A percentile compares a stretch with the other conserved stretches of the same genome.
phyloP scores from a whole-genome alignment of 2,113 vertebrate genomes.

The Beaufortia kweichowensis region DNA sequence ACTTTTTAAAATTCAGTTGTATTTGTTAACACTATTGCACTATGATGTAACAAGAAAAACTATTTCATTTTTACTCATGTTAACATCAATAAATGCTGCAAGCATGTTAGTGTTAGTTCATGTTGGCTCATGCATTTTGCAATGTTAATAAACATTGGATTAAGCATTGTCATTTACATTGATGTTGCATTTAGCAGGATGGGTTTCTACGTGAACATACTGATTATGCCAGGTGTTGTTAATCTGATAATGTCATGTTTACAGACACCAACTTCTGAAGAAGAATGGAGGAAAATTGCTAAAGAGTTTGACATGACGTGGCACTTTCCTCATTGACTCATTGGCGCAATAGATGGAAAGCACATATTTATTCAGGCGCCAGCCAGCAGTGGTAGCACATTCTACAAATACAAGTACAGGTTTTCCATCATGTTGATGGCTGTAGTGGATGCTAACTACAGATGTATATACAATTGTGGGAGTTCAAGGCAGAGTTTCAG shows the following conservation, averaged over 20 bases:
- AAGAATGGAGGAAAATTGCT: background rate
- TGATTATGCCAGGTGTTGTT: background rate
- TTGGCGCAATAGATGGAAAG: background rate
- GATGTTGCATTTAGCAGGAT: too few species aligned
- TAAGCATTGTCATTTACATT: background rate
- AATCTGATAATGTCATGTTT: background rate
- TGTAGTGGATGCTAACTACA: background rate
- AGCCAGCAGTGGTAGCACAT: background rate
- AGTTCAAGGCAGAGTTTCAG: constrained; percentile 10
- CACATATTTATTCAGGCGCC: background rate
- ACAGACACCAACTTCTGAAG: background rate
- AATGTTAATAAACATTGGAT: too few species aligned
- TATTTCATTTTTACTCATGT: too few species aligned
- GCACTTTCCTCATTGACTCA: constrained; percentile 2
- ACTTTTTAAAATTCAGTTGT: too few species aligned
- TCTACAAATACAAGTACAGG: constrained; percentile 8
- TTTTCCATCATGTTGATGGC: constrained; percentile 1
- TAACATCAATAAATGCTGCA: too few species aligned
- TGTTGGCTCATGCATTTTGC: too few species aligned
- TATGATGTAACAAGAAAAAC: too few species aligned
- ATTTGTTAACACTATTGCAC: too few species aligned
- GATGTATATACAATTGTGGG: background rate
- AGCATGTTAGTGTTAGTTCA: too few species aligned
- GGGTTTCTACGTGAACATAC: too few species aligned
- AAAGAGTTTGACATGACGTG: background rate